A percentile compares a stretch with the other conserved stretches of the same genome.
Evolutionary conservation across 2,113 vertebrate genomes (phyloP).

Genomic region (Terrapene triunguis): DNA sequence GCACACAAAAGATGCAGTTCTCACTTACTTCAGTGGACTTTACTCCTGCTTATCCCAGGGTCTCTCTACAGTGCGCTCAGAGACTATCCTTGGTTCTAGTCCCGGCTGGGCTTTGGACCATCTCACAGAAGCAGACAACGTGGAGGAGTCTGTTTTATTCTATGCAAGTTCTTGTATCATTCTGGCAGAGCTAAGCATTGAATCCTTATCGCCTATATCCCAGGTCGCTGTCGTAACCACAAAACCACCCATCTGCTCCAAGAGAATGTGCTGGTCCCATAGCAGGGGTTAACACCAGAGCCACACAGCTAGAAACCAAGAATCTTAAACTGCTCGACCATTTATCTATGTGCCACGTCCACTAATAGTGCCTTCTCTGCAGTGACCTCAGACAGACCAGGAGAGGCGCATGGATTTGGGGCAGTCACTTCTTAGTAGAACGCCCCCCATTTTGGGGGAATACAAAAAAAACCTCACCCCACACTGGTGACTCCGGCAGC

Average conservation of each 20-base stretch:
- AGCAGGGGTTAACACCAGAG: neutral
- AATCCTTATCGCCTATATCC: neutral
- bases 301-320: neutral
- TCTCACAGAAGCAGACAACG: neutral
- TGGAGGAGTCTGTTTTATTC: neutral
- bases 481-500: neutral
- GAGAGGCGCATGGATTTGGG: neutral
- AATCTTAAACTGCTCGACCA: neutral
- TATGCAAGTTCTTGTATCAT: neutral
- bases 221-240: no score
- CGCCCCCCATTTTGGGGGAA: neutral
- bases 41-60: neutral
- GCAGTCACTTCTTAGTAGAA: neutral
- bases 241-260: no score
- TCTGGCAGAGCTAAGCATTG: rapidly evolving
- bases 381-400: neutral
- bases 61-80: neutral
- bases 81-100: neutral
- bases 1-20: neutral
- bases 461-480: neutral
- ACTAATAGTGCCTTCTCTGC: neutral
- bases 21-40: neutral
- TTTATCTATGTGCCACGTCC: neutral
- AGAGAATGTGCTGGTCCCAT: rapidly evolving
- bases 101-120: neutral